Base-by-base conservation (phyloP, 1,140 invertebrate species). In the Adoxophyes honmai region DNA sequence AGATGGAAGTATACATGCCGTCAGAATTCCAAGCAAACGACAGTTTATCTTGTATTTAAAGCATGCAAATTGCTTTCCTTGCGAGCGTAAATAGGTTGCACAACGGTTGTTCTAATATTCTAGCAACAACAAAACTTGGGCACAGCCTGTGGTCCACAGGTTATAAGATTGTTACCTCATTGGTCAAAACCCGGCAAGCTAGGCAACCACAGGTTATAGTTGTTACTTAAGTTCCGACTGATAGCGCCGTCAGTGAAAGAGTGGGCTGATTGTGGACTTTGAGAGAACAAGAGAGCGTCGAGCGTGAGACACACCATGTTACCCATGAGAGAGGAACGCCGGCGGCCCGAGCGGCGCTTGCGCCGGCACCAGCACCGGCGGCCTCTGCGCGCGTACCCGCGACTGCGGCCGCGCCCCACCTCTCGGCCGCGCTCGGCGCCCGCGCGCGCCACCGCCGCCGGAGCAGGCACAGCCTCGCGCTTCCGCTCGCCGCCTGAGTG, bases 251-350 rank as follows among this genome's bases (percentile, higher is more conserved):
- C 8, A 10, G 10, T 9, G 10, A 37, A n/a, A n/a, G 8, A 13
- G 10, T 10, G 36, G 13, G 4, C 8, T 10, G 10, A 37, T 4
- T n/a, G 39, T 44, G 8, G 3, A 6, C 16, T 2, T 28, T 28
- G 9, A 18, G 76, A 83, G 79, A 81, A 79, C 73, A 81, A 75
- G 66, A 57, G 16, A 64, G 69, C 70, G 73, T 68, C 68, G 64
- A 68, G 66, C 48, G 69, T 73, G 60, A 76, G 72, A 87, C 84
- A 87, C 80, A 87, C 84, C 84, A 70, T 85, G 84, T 87, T 85
- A 87, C 84, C 84, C 81, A 81, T 84, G 80, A 81, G 78, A 55
- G 75, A 68, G 75, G 74, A 56, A 62, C 83, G 81, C 72, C 78
- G 79, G 57, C 79, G 80, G 74, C 76, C 73, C 68, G 75, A 63